Base-by-base conservation (phyloP, 1,140 invertebrate genomes). In the Scaptomyza graminum region DNA sequence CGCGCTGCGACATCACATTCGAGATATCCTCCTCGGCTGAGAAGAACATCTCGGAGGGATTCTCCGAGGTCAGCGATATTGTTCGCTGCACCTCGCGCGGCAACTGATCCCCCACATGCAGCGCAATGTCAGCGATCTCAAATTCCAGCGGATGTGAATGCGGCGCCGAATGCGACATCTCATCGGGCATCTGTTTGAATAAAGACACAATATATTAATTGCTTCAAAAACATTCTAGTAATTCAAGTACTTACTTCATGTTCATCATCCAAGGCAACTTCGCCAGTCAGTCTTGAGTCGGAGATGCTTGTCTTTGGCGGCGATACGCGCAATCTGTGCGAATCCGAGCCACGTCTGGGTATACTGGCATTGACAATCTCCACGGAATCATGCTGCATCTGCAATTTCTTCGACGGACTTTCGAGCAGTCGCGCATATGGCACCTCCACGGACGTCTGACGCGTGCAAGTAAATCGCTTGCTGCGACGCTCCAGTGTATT, bases 1-100 rank as follows among this genome's bases (percentile, higher is more conserved):
- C 88, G 2, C 84, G 70, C 65, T 91, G 90, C 9, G 90, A 91
- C 72, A 91, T 67, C 13, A 91, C 83, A 80, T 91, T 91, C 0
- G 92, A 95, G 92, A 93, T 94, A 80, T 97, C 96, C 92, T 98
- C 97, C 90, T 97, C 96, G 0, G 97, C 97, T 0, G 97, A 97
- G 82, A 97, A 97, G 92, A 97, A 98, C 22, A 96, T 95, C 92
- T 98, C 97, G 0, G 96, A 97, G 78, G 96, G 96, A 92, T 97
- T 97, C 91, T 97, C 96, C 64, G 96, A 97, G 1, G 96, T 96
- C 84, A 97, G 95, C 0, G 96, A 97, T 73, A 96, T 94, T 1
- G 97, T 97, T 73, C 97, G 92, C 92, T 96, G 96, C 1, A 96
- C 95, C 92, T 95, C 93, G 43, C 92, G 69, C 5, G 87, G 79